Evolutionary conservation across 2,113 vertebrate species (phyloP).

Genomic region (Calonectris borealis): DNA sequence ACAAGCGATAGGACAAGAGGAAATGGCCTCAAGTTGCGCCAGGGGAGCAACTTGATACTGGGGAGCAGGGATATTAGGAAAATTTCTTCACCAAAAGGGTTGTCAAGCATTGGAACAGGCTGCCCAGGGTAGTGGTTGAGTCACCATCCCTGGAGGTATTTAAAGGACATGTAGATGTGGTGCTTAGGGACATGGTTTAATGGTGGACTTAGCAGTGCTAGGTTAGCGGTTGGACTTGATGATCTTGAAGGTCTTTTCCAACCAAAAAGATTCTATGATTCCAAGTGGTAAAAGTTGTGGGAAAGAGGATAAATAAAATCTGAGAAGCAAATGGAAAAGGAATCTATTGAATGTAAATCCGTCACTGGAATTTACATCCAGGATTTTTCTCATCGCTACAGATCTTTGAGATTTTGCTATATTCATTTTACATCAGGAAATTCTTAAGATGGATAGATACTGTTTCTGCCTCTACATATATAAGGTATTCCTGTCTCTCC

Average conservation of each 20-base stretch:
- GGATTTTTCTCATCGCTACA: not conserved
- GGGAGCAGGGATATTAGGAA: not conserved
- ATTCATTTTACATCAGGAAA: not conserved
- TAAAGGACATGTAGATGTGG: not conserved
- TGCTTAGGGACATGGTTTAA: not conserved
- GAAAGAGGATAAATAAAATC: not conserved
- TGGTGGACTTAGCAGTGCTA: not conserved
- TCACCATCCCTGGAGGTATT: not conserved
- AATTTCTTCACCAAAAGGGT: not conserved
- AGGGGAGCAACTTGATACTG: too few species aligned
- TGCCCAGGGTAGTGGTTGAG: not conserved
- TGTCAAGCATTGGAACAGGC: not conserved
- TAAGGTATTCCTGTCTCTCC: not conserved
- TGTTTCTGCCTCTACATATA: not conserved
- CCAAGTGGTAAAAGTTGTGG: not conserved
- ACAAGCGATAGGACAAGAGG: too few species aligned
- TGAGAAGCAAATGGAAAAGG: not conserved
- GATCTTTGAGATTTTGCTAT: not conserved
- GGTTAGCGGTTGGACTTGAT: not conserved
- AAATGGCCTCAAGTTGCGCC: too few species aligned
- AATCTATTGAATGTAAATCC: not conserved
- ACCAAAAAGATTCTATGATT: not conserved
- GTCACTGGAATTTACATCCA: not conserved
- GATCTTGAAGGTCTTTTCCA: not conserved
- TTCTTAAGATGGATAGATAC: not conserved